Percentiles rank a stretch among this genome's conserved stretches.
phyloP scores from a whole-genome alignment of 2,888 invertebrate genomes.

The Steinernema hermaphroditum region DNA sequence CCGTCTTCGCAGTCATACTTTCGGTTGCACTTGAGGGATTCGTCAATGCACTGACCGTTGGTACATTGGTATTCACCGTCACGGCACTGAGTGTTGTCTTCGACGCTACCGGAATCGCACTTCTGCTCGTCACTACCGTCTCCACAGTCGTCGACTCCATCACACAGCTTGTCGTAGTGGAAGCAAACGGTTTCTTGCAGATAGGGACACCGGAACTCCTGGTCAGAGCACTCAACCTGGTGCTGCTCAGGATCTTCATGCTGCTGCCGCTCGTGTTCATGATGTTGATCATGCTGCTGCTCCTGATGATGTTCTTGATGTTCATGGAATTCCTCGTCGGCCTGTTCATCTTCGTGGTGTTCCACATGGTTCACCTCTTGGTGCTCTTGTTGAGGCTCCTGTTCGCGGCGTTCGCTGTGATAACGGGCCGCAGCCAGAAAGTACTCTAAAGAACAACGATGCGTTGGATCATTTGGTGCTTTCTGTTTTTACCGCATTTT shows the following conservation, averaged over 20 bases:
- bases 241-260: constrained; percentile 35
- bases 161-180: constrained; percentile 78
- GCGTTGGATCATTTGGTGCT: background rate
- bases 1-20: constrained; percentile 74
- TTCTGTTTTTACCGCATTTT: constrained; percentile 50
- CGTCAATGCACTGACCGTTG: constrained; percentile 85
- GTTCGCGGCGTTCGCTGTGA: constrained; percentile 15
- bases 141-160: constrained; percentile 71
- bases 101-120: constrained; percentile 40
- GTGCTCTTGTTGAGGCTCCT: constrained; percentile 41
- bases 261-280: constrained; percentile 26
- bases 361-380: background rate
- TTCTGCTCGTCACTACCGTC: constrained; percentile 77
- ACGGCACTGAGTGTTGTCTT: constrained; percentile 45
- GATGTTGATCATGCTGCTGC: constrained; percentile 14
- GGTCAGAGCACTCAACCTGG: constrained; percentile 50
- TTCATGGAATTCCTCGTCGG: constrained; percentile 32
- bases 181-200: constrained; percentile 76
- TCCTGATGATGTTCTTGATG: constrained; percentile 9
- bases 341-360: background rate
- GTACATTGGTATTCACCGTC: constrained; percentile 71
- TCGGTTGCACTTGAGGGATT: constrained; percentile 77
- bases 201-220: constrained; percentile 53
- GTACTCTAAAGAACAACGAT: constrained; percentile 64
- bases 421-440: constrained; percentile 45